These are phyloP conservation scores for Pseudopodoces humilis DNA, from an alignment of 2,113 vertebrate species.

Conservation along the genomic window DNA sequence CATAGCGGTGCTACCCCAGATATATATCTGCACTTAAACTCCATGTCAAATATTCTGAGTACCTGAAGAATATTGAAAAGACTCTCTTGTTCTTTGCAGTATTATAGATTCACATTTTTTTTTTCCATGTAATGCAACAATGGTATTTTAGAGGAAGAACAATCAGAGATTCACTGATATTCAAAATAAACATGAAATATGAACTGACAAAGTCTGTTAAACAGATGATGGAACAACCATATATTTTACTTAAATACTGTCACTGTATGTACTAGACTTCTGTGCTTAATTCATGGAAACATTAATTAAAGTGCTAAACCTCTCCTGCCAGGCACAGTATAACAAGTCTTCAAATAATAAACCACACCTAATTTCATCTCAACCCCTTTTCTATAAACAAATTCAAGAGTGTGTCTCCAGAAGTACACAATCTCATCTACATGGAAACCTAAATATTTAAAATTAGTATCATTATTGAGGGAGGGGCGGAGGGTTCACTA, in stretches of 20 bases:
- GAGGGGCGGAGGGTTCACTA: neutral
- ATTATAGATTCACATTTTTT: neutral
- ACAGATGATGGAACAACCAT: neutral
- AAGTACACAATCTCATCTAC: neutral
- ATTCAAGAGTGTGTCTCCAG: neutral
- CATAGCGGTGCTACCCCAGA: neutral
- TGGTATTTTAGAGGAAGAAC: neutral
- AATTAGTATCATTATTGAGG: neutral
- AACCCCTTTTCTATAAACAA: conserved; percentile 17
- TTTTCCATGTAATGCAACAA: neutral
- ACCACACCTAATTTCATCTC: conserved; percentile 39
- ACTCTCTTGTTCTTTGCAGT: neutral
- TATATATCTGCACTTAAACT: neutral
- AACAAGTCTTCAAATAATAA: conserved; percentile 33
- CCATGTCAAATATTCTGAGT: neutral
- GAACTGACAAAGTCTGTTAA: conserved; percentile 5
- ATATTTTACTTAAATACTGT: conserved; percentile 22
- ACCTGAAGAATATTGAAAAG: neutral
- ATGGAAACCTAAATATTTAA: conserved; percentile 59
- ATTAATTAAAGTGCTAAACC: neutral
- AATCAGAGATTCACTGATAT: neutral
- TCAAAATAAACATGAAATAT: neutral
- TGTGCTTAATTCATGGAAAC: conserved; percentile 35
- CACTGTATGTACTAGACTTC: neutral
- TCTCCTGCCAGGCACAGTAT: conserved; percentile 29